Evolutionary conservation across 2,113 vertebrate species (phyloP), one percentile per base, ranked within the genome.

Genomic region (Istiophorus platypterus): DNA sequence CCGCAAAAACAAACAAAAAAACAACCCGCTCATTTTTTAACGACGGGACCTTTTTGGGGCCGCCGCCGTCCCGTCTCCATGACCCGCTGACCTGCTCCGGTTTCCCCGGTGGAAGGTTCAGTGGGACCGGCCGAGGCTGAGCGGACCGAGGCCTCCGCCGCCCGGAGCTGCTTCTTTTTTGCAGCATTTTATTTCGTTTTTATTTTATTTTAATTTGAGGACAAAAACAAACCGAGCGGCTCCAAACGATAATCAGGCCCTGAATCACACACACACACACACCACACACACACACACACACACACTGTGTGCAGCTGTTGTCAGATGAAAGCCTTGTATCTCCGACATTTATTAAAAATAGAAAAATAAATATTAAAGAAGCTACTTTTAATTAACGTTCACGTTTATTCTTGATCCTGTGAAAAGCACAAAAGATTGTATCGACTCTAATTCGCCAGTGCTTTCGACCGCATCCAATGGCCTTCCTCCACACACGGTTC

Each of bases 291-390:
- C 37, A 42, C 37, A 65, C 39, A 42, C 62, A 66, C 9, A 66
- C 7, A 66, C 15, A 65, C 8, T 26, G 31, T 6, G 31, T 34
- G 31, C 6, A 64, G 22, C 22, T 41, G 34, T 39, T 42, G 62
- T 66, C n/a, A 27, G 24, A 12, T 51, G 63, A 22, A 59, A 59
- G 71, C 7, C 77, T 18, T 52, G 51, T 52, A 59, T 80, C 82
- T 79, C 74, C 41, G 52, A 69, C 11, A 24, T 5, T 8, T 24
- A 11, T 24, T 45, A 4, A 34, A 34, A 34, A 34, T 34, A 6
- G 3, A 34, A 4, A 4, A 34, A 4, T 34, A 4, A 4, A 34
- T 34, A 4, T 34, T 34, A 34, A 34, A 34, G 6, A 34, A 34
- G 20, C 20, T n/a, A 17, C 9, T 6, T 20, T 7, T 31, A 10